Evolutionary conservation across 2,797 vertebrate genomes (phyloP).

Genomic region (Micromesistius poutassou): DNA sequence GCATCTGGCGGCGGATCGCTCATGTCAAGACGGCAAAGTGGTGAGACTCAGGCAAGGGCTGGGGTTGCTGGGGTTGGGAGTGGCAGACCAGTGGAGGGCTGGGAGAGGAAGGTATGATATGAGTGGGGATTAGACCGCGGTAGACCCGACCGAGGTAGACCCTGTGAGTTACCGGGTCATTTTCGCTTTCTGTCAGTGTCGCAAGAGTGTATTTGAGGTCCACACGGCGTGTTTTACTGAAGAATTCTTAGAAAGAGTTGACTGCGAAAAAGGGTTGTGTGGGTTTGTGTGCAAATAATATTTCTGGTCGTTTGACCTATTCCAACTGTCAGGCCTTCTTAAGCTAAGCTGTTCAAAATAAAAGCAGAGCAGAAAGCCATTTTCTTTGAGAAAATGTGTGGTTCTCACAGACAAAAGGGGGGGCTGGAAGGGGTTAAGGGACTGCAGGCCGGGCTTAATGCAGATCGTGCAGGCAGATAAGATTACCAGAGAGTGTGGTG

Average conservation of each 20-base stretch:
- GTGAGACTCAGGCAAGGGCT: too few species aligned
- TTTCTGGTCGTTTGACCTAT: background rate
- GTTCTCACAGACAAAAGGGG: background rate
- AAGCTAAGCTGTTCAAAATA: background rate
- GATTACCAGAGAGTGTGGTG: conserved; percentile 59
- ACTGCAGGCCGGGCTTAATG: conserved; percentile 48
- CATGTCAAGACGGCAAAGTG: too few species aligned
- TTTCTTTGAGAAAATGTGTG: conserved; percentile 18
- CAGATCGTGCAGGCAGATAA: conserved; percentile 67
- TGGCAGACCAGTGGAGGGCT: background rate
- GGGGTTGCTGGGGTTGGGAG: too few species aligned
- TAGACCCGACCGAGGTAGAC: background rate
- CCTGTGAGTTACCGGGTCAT: background rate
- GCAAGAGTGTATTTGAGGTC: background rate
- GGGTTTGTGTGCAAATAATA: background rate
- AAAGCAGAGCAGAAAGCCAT: background rate
- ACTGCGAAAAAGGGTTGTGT: too few species aligned
- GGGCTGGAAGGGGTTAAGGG: conserved; percentile 41
- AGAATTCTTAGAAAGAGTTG: background rate
- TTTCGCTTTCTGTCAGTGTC: background rate
- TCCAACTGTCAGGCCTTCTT: background rate
- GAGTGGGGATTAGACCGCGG: too few species aligned
- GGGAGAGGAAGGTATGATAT: background rate
- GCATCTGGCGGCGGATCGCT: too few species aligned
- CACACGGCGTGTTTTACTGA: too few species aligned